Evolutionary conservation across 2,888 invertebrate species (phyloP).

Genomic region (Drosophila siamana): DNA sequence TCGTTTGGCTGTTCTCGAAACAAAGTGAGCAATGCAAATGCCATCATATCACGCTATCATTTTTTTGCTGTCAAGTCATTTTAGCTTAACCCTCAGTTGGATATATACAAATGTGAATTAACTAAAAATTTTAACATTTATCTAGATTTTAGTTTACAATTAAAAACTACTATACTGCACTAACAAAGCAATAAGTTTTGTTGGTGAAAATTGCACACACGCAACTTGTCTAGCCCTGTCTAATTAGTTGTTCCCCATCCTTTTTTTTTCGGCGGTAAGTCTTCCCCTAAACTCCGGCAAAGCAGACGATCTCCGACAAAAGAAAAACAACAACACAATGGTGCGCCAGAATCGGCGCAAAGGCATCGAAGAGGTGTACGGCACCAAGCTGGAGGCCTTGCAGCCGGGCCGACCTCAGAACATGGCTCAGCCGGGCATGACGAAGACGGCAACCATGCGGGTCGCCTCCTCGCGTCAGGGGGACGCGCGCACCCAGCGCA

Average conservation of each 20-base stretch:
- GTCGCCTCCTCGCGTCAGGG: slow-evolving; percentile 44
- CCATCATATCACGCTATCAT: not conserved
- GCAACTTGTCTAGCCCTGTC: slow-evolving; percentile 7
- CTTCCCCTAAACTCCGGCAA: not conserved
- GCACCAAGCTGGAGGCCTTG: slow-evolving; percentile 67
- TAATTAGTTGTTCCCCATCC: slow-evolving; percentile 19
- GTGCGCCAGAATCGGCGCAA: slow-evolving; percentile 79
- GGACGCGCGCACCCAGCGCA: slow-evolving; percentile 66
- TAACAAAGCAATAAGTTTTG: slow-evolving; percentile 10
- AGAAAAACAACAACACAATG: slow-evolving; percentile 60
- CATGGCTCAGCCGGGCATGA: slow-evolving; percentile 43
- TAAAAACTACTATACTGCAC: slow-evolving; percentile 29
- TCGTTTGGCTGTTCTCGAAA: not conserved
- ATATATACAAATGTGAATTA: slow-evolving; percentile 55
- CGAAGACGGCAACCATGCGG: slow-evolving; percentile 60
- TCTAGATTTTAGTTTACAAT: slow-evolving; percentile 53
- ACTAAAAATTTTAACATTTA: slow-evolving; percentile 50
- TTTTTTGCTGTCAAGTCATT: slow-evolving; percentile 32
- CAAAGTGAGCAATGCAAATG: slow-evolving; percentile 30
- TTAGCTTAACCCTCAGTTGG: slow-evolving; percentile 46
- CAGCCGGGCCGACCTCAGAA: slow-evolving; percentile 54
- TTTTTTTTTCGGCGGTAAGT: slow-evolving; percentile 43
- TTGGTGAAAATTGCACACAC: slow-evolving; percentile 20
- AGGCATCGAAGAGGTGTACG: slow-evolving; percentile 81
- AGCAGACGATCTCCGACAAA: not conserved